Evolutionary conservation across 2,113 vertebrate genomes (phyloP).

Genomic region (Gila orcuttii): DNA sequence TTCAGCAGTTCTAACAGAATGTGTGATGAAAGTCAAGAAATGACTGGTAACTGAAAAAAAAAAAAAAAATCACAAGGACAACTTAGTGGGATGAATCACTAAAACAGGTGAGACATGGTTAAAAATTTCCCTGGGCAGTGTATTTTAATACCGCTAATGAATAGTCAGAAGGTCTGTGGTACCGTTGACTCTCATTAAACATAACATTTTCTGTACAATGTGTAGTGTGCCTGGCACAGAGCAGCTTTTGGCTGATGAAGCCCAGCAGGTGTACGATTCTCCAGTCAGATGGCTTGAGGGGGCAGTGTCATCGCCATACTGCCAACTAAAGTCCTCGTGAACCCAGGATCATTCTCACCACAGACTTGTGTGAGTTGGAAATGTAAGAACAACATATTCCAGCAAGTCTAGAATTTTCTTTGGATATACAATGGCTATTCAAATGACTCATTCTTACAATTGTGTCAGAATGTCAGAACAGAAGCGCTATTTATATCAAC

Average conservation of each 20-base stretch:
- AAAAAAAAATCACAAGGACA: slow-evolving; percentile 3
- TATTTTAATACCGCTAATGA: slow-evolving; percentile 5
- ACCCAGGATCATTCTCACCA: slow-evolving; percentile 37
- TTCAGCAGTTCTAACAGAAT: slow-evolving; percentile 18
- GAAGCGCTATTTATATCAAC: background rate
- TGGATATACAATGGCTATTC: background rate
- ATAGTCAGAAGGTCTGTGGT: slow-evolving; percentile 21
- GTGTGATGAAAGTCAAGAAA: slow-evolving; percentile 41
- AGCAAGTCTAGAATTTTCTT: background rate
- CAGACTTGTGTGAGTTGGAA: slow-evolving; percentile 18
- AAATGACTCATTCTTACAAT: background rate
- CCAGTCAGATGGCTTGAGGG: slow-evolving; percentile 80
- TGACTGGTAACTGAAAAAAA: slow-evolving; percentile 20
- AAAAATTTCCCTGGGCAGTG: background rate
- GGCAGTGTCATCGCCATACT: slow-evolving; percentile 63
- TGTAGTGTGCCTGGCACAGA: background rate
- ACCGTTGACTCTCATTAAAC: background rate
- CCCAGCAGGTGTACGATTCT: slow-evolving; percentile 74
- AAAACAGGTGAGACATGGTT: slow-evolving; percentile 26
- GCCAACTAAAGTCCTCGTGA: slow-evolving; percentile 41
- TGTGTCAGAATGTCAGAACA: background rate
- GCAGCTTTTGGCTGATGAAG: slow-evolving; percentile 68
- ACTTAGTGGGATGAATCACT: slow-evolving; percentile 23
- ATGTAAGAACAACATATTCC: slow-evolving; percentile 31
- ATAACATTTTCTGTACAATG: background rate